Base-by-base conservation (phyloP, 2,113 vertebrate species). In the Oryzias melastigma region DNA sequence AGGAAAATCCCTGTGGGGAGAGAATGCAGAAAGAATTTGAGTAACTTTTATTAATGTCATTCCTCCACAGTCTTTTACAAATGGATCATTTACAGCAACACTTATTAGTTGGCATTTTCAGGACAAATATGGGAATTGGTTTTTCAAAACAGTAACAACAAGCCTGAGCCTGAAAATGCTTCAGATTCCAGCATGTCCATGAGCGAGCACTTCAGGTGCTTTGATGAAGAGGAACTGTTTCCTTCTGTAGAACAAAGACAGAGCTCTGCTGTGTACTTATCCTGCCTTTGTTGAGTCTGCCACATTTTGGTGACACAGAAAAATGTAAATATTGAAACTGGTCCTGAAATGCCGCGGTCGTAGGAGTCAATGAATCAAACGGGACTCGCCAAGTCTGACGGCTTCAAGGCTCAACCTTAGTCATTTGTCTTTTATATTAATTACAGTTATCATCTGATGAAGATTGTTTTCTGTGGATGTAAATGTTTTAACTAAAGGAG, bases 261-360 rank as follows among this genome's bases (percentile, higher is more conserved):
- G 55, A 78, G 71, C 62, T 88, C 85, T 73, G 86, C 86, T 83
- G 84, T 82, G 74, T 74, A 85, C 75, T 72, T 59, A 66, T 61
- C 85, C 64, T 82, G 83, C 81, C 68, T 84, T 77, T 91, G 81
- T 85, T 91, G 89, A 93, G 86, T 88, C 90, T 90, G 83, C 75
- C 87, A 83, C 88, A 88, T 91, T 91, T 85, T 91, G 78, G 89
- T 90, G 87, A 81, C 65, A 83, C 67, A 52, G 81, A 93, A 93
- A 77, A 88, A 91, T 93, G 92, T 92, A 95, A 96, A 95, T 95
- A 93, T 95, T 95, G 90, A 94, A 93, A 91, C 75, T 71, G 87
- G 90, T 87, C 90, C 88, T 90, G 85, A 79, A 84, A 81, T 82
- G 69, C 83, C 45, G 71, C 42, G 83, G 81, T 77, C 82, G 82